Conservation (phyloP, 1,140 invertebrate genomes). For the Drosophila guanche region DNA sequence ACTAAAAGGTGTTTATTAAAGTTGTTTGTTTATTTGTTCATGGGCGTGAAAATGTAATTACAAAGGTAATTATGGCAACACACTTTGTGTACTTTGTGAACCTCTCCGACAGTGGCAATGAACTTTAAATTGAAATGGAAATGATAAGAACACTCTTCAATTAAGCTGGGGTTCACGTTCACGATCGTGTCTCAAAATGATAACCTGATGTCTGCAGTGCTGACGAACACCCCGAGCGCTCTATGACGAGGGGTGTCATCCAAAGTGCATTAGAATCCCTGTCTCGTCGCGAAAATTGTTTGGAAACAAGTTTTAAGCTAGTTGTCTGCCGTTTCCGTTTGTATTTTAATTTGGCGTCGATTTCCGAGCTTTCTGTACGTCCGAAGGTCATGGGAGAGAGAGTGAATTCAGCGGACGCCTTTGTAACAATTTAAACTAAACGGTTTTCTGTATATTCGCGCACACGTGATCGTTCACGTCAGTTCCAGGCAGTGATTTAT, state of each 20-base stretch:
- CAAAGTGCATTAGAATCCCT: constrained; percentile 19
- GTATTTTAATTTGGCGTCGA: constrained; percentile 21
- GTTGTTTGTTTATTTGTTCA: constrained; percentile 34
- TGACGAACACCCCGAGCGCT: not conserved
- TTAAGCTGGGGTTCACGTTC: constrained; percentile 23
- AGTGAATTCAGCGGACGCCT: constrained; percentile 17
- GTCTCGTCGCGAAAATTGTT: constrained; percentile 23
- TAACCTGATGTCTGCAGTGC: constrained; percentile 36
- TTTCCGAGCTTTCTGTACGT: constrained; percentile 45
- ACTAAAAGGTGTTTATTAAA: constrained; percentile 14
- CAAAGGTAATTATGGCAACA: constrained; percentile 36
- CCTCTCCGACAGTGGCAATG: constrained; percentile 34
- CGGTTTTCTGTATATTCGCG: constrained; percentile 26
- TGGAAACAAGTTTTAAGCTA: constrained; percentile 24
- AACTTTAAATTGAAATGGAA: constrained; percentile 25
- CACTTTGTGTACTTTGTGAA: too few species aligned
- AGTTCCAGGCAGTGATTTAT: constrained; percentile 54
- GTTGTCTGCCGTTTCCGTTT: constrained; percentile 39
- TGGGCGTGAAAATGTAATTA: constrained; percentile 53
- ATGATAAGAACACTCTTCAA: constrained; percentile 29
- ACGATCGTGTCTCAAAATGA: constrained; percentile 19
- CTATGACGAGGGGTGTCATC: not conserved
- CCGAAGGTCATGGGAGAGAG: constrained; percentile 63
- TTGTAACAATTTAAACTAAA: constrained; percentile 39
- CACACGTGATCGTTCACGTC: constrained; percentile 61